These are phyloP conservation scores for Drymodes brunneopygia DNA, from an alignment of 2,113 vertebrate species.

Conservation along the genomic window DNA sequence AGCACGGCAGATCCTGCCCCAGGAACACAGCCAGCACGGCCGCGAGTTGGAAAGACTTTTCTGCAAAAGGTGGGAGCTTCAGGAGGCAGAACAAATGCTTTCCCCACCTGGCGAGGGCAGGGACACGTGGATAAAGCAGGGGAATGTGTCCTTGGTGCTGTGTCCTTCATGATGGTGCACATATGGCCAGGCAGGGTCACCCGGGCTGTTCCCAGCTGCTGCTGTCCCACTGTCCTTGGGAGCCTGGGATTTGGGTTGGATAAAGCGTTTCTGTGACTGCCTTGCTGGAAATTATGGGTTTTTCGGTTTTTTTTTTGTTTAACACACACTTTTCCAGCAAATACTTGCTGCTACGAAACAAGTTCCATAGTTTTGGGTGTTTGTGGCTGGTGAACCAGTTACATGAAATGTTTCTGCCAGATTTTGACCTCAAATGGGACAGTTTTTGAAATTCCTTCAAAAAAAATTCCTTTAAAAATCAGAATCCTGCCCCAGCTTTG, in stretches of 20 bases:
- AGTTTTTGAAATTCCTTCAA: not conserved
- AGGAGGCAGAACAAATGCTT: not conserved
- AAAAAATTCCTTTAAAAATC: not conserved
- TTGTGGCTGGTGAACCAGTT: not conserved
- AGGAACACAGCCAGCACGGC: not conserved
- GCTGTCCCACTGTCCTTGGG: not conserved
- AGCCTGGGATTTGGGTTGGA: not conserved
- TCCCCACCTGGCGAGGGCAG: slow-evolving; percentile 21
- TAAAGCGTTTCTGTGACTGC: not conserved
- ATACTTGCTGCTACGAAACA: not conserved
- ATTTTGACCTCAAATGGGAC: not conserved
- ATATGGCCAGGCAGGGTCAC: not conserved
- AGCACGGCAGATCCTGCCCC: not conserved
- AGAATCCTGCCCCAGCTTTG: not conserved
- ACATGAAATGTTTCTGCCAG: not conserved
- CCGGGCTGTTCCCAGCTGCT: not conserved
- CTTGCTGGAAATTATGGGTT: not conserved
- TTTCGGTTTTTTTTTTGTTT: not conserved
- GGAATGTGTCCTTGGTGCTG: not conserved
- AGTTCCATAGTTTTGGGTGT: not conserved
- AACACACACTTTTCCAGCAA: not conserved
- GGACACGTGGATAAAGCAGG: not conserved
- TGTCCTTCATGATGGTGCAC: not conserved
- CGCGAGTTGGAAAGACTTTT: not conserved
- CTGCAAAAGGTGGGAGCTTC: not conserved